Conservation (phyloP, 2,888 invertebrate species). For the Rhagophthalmus giganteus region DNA sequence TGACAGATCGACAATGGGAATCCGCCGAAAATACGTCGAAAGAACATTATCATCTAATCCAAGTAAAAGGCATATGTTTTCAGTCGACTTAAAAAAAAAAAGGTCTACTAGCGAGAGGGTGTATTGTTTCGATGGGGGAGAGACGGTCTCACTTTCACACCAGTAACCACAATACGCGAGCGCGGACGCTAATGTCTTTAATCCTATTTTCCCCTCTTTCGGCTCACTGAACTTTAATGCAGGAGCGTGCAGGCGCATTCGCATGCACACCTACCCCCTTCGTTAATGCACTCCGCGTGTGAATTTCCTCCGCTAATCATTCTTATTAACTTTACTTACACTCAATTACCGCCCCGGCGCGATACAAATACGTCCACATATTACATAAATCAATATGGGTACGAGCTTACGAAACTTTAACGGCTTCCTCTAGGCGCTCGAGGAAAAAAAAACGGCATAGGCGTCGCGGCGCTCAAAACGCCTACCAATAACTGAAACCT, state of each 20-base stretch:
- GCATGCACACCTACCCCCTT: slow-evolving; percentile 35
- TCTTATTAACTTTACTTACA: slow-evolving; percentile 31
- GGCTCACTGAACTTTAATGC: slow-evolving; percentile 34
- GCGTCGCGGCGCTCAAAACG: no score
- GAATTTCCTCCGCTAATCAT: slow-evolving; percentile 29
- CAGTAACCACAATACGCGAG: slow-evolving; percentile 56
- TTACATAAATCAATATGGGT: no score
- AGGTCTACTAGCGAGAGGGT: slow-evolving; percentile 19
- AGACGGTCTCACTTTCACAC: slow-evolving; percentile 56
- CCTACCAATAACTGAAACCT: not conserved
- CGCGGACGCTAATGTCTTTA: slow-evolving; percentile 50
- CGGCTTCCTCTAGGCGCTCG: no score
- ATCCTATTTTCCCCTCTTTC: slow-evolving; percentile 36
- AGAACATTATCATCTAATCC: slow-evolving; percentile 6
- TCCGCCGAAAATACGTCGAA: slow-evolving; percentile 1
- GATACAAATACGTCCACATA: no score
- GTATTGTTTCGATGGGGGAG: slow-evolving; percentile 27
- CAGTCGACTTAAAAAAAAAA: slow-evolving; percentile 39
- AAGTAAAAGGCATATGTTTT: slow-evolving; percentile 43
- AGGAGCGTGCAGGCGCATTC: slow-evolving; percentile 31
- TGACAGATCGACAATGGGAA: slow-evolving; percentile 6
- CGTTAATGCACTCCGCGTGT: slow-evolving; percentile 32
- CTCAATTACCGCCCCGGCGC: slow-evolving; percentile 23
- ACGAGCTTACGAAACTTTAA: no score
- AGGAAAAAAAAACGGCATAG: no score